phyloP scores from a whole-genome alignment of 2,888 invertebrate species.

The Catocala sponsa region DNA sequence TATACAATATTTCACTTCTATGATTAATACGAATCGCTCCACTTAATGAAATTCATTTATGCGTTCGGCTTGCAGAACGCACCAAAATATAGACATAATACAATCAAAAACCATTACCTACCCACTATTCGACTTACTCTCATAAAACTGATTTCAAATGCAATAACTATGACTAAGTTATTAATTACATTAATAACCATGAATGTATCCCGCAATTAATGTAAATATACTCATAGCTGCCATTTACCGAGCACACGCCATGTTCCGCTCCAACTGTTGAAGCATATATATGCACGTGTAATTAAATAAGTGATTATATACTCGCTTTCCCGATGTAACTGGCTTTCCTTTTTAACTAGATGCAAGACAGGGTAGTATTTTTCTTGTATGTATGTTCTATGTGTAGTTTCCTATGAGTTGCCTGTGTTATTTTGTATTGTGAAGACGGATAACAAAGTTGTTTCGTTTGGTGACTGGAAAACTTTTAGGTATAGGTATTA shows the following conservation, averaged over 20 bases:
- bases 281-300: constrained; percentile 18
- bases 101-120: too few species aligned
- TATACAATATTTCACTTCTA: too few species aligned
- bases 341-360: constrained; percentile 20
- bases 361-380: background rate
- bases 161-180: constrained; percentile 1
- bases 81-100: too few species aligned
- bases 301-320: constrained; percentile 29
- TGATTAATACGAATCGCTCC: too few species aligned
- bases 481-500: too few species aligned
- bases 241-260: constrained; percentile 17
- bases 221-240: background rate
- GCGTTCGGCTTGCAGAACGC: too few species aligned
- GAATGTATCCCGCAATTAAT: constrained; percentile 8
- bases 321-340: constrained; percentile 23
- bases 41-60: too few species aligned
- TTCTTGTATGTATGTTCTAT: background rate
- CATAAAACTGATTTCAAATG: background rate
- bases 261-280: constrained; percentile 34
- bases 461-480: too few species aligned
- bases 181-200: background rate
- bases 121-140: too few species aligned
- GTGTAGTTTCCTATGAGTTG: too few species aligned
- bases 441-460: too few species aligned
- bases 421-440: too few species aligned